Evolutionary conservation across 2,888 invertebrate species (phyloP).

Genomic region (Lycocerus yunnanus): DNA sequence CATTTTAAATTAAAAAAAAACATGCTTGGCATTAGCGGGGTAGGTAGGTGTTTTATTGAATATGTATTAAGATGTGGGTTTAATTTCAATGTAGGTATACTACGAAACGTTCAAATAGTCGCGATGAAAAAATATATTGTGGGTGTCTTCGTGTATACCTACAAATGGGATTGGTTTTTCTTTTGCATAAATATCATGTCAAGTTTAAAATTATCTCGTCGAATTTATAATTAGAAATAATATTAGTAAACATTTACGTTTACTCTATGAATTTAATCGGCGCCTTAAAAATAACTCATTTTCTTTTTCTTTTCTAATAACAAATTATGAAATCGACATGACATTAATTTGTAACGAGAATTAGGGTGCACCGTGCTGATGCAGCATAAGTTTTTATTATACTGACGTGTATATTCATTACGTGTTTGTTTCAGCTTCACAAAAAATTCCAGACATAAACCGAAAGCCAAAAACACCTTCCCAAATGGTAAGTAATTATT

Average conservation of each 20-base stretch:
- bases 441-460: constrained; percentile 57
- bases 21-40: neutral
- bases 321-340: neutral
- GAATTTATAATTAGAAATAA: neutral
- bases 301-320: neutral
- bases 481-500: constrained; percentile 81
- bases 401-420: constrained; percentile 15
- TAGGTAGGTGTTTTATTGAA: constrained; percentile 4
- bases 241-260: neutral
- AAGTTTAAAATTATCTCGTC: neutral
- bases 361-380: neutral
- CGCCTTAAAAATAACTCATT: neutral
- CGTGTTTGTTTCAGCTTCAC: constrained; percentile 63
- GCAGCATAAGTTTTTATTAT: neutral
- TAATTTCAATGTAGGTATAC: constrained; percentile 1
- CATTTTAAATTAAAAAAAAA: neutral
- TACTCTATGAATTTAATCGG: neutral
- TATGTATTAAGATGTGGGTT: constrained; percentile 16
- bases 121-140: neutral
- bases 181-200: neutral
- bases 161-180: neutral
- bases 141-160: constrained; percentile 15
- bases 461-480: constrained; percentile 86
- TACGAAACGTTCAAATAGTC: neutral
- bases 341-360: too few relatives aligned